Conservation (phyloP, 2,797 vertebrate genomes). For the Gobio occitaniae region DNA sequence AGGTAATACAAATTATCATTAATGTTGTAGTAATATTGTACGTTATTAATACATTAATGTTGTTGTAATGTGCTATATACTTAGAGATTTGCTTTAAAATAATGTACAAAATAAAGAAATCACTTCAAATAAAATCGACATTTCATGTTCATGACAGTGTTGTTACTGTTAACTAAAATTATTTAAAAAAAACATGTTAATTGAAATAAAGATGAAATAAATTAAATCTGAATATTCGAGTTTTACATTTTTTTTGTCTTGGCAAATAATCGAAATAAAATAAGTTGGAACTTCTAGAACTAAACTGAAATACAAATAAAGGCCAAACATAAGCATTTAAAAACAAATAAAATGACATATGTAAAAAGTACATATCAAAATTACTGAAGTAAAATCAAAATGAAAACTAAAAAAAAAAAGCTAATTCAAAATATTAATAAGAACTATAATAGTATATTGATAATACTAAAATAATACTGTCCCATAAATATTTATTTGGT, state of each 20-base stretch:
- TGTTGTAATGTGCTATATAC: not conserved
- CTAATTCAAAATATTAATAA: too few relatives aligned
- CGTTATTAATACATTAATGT: not conserved
- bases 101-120: not conserved
- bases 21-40: too few relatives aligned
- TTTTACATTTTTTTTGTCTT: not conserved
- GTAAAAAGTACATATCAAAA: not conserved
- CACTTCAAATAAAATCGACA: too few relatives aligned
- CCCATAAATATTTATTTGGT: not conserved
- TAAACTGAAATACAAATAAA: not conserved
- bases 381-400: too few relatives aligned
- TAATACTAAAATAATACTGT: not conserved
- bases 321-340: not conserved
- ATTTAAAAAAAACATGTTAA: not conserved
- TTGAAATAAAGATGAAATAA: not conserved
- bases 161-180: not conserved
- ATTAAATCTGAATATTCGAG: not conserved
- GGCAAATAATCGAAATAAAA: not conserved
- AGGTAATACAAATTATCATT: not conserved
- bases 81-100: not conserved
- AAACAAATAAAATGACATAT: not conserved
- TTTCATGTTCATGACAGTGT: not conserved
- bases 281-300: not conserved
- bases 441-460: not conserved
- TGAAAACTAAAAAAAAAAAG: too few relatives aligned